phyloP scores from a whole-genome alignment of 2,888 invertebrate species.

The Rhaphigaster nebulosa region DNA sequence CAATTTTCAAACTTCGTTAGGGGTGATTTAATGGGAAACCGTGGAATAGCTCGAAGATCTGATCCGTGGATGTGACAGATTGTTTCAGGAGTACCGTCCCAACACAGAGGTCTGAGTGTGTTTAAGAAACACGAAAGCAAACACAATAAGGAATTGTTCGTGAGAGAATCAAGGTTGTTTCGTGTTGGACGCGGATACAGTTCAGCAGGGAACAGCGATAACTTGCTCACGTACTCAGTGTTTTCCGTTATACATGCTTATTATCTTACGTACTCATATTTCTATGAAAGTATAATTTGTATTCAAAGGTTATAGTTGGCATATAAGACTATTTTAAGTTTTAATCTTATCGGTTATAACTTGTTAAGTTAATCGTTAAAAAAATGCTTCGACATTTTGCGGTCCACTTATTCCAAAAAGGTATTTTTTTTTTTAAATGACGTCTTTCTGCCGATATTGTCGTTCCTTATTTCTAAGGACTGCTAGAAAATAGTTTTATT shows the following conservation, averaged over 20 bases:
- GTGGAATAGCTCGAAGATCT: neutral
- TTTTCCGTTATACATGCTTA: neutral
- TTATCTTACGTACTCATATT: neutral
- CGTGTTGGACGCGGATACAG: constrained; percentile 16
- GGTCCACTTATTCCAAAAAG: too few relatives aligned
- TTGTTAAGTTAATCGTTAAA: too few relatives aligned
- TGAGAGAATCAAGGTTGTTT: neutral
- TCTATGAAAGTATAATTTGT: neutral
- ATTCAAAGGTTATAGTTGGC: neutral
- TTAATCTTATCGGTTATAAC: too few relatives aligned
- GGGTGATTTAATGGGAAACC: neutral
- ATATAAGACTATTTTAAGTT: too few relatives aligned
- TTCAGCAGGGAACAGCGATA: neutral
- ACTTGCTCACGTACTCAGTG: neutral
- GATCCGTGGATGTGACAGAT: neutral
- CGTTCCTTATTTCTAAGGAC: too few relatives aligned
- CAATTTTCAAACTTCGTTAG: too few relatives aligned
- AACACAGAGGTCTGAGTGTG: neutral
- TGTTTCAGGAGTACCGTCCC: neutral
- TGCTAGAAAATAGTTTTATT: too few relatives aligned
- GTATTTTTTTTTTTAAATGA: too few relatives aligned
- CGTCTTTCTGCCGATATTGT: too few relatives aligned
- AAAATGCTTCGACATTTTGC: too few relatives aligned
- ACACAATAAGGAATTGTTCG: neutral
- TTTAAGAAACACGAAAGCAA: neutral